Percentiles rank a stretch among this genome's conserved stretches.
phyloP scores from a whole-genome alignment of 1,140 invertebrate genomes.

The Drosophila persimilis region DNA sequence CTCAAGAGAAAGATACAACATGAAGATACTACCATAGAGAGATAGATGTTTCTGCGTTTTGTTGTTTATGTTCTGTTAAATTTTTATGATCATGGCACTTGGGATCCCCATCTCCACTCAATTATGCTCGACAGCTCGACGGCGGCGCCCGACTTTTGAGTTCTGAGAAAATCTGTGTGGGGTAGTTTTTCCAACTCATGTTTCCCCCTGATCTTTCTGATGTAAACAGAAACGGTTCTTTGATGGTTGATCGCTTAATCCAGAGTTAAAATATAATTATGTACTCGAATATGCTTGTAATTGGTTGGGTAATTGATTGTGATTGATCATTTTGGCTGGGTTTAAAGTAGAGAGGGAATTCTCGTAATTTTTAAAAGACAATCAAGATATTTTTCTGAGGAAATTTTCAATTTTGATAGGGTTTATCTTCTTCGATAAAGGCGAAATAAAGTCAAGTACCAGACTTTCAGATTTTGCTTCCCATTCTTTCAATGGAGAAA shows the following conservation, averaged over 20 bases:
- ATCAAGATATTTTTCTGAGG: too few species aligned
- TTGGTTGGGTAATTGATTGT: too few species aligned
- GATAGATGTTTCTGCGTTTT: constrained; percentile 31
- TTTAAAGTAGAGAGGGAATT: too few species aligned
- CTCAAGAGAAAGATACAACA: not conserved
- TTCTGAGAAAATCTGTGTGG: constrained; percentile 58
- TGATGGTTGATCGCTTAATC: not conserved
- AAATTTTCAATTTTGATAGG: too few species aligned
- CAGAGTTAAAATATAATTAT: too few species aligned
- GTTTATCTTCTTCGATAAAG: too few species aligned
- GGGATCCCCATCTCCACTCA: constrained; percentile 26
- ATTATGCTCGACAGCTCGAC: constrained; percentile 39
- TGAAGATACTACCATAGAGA: not conserved
- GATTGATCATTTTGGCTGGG: too few species aligned
- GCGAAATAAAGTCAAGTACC: too few species aligned
- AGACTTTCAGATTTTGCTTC: too few species aligned
- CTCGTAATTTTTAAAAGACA: too few species aligned
- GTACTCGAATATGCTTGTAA: too few species aligned
- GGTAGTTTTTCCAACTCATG: constrained; percentile 37
- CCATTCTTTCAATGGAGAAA: too few species aligned
- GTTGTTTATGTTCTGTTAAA: constrained; percentile 58
- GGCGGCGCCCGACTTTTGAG: not conserved
- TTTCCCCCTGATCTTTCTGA: constrained; percentile 2
- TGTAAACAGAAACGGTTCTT: constrained; percentile 16
- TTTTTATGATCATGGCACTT: constrained; percentile 33